A percentile compares a stretch with the other conserved stretches of the same genome.
phyloP scores from a whole-genome alignment of 2,888 invertebrate genomes.

The Troglohyphantes excavatus region DNA sequence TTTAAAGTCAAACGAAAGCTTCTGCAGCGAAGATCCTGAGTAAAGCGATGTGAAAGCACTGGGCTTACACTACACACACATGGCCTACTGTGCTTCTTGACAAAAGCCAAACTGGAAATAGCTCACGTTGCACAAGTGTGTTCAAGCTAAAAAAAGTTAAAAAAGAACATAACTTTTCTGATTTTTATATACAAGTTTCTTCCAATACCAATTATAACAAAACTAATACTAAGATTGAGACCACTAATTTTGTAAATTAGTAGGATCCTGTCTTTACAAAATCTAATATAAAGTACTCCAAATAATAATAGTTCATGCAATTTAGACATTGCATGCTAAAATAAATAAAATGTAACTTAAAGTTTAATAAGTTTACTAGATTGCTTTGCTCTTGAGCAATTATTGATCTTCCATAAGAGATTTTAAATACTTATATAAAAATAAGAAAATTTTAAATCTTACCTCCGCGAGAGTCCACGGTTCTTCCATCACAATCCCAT shows the following conservation, averaged over 20 bases:
- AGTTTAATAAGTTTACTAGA: no score
- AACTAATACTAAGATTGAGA: background rate
- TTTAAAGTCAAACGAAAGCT: constrained; percentile 53
- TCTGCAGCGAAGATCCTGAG: constrained; percentile 56
- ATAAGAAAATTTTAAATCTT: constrained; percentile 27
- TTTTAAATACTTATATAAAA: no score
- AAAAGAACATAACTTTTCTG: constrained; percentile 75
- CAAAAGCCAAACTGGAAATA: constrained; percentile 77
- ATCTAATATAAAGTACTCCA: background rate
- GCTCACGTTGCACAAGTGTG: constrained; percentile 68
- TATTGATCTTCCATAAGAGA: no score
- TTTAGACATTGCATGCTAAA: background rate
- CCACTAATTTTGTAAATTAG: constrained; percentile 1
- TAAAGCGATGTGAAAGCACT: constrained; percentile 69
- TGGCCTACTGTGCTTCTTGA: constrained; percentile 73
- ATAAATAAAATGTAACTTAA: no score
- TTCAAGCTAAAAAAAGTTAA: constrained; percentile 74
- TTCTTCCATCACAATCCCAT: constrained; percentile 17
- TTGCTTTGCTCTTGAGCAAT: no score
- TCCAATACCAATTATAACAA: constrained; percentile 51
- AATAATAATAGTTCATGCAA: background rate
- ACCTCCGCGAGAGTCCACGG: constrained; percentile 51
- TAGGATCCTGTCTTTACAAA: background rate
- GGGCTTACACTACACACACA: constrained; percentile 62
- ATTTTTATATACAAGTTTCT: constrained; percentile 51